These are phyloP conservation scores for Drosophila paranaensis DNA, from an alignment of 2,888 invertebrate species.

Conservation along the genomic window DNA sequence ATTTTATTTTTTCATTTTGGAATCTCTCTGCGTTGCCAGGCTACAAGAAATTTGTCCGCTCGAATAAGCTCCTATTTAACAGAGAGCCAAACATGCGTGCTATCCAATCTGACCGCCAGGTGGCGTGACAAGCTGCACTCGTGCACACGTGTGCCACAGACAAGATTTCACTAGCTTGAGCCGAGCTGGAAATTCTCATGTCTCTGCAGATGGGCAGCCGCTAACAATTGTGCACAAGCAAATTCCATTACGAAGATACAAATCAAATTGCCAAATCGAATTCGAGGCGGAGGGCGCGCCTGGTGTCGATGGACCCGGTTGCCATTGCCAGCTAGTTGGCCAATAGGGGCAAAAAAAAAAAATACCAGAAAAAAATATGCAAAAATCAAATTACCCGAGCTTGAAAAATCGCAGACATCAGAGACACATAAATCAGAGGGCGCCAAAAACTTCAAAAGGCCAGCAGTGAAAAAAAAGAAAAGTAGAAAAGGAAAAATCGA, in stretches of 20 bases:
- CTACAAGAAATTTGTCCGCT: constrained; percentile 15
- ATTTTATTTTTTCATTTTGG: not conserved
- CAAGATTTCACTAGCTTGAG: constrained; percentile 4
- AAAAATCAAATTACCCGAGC: constrained; percentile 74
- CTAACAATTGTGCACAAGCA: constrained; percentile 39
- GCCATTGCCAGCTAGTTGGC: constrained; percentile 5
- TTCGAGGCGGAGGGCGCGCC: not conserved
- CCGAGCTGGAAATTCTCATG: constrained; percentile 16
- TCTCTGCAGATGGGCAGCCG: constrained; percentile 55
- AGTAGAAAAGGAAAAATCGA: constrained; percentile 16
- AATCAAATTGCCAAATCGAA: constrained; percentile 68
- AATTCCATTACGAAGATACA: constrained; percentile 77
- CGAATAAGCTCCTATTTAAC: constrained; percentile 11
- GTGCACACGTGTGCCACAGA: constrained; percentile 35
- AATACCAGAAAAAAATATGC: constrained; percentile 42
- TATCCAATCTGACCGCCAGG: constrained; percentile 45
- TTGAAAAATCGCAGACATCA: constrained; percentile 80
- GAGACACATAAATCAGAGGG: constrained; percentile 72
- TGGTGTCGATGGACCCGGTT: not conserved
- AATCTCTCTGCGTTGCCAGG: not conserved
- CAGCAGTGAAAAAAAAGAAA: not conserved
- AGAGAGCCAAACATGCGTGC: constrained; percentile 17
- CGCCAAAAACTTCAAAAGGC: constrained; percentile 50
- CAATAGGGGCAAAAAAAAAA: constrained; percentile 11
- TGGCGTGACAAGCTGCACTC: constrained; percentile 46